Evolutionary conservation across 2,113 vertebrate genomes (phyloP).

Genomic region (Ctenomys sociabilis): DNA sequence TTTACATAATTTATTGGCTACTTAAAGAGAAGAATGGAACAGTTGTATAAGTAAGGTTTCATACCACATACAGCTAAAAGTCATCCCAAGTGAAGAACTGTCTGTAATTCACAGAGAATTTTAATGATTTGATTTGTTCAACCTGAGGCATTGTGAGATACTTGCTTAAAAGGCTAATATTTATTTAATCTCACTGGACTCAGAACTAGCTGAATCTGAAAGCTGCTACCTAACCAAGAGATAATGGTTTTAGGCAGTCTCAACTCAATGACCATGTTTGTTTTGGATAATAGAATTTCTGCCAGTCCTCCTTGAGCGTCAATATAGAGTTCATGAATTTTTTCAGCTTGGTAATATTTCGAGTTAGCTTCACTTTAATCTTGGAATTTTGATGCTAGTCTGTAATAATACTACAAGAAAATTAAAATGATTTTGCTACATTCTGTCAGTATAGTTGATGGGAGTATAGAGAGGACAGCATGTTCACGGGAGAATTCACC

Average conservation of each 20-base stretch:
- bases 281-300: neutral
- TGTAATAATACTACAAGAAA: neutral
- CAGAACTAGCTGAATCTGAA: neutral
- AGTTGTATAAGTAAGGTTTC: neutral
- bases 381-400: neutral
- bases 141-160: neutral
- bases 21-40: neutral
- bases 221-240: neutral
- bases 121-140: neutral
- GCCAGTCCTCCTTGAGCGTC: neutral
- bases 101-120: neutral
- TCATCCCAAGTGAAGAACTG: neutral
- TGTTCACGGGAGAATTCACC: neutral
- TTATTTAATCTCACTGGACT: neutral
- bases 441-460: neutral
- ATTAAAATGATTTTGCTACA: slow-evolving; percentile 3
- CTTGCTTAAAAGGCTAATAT: neutral
- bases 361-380: neutral
- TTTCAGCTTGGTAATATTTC: neutral
- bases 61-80: neutral
- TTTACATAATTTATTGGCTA: neutral
- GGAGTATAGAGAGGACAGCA: neutral
- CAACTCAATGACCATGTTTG: neutral
- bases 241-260: neutral
- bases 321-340: neutral